Conservation (phyloP, 2,888 invertebrate genomes). For the Drosophila merina region DNA sequence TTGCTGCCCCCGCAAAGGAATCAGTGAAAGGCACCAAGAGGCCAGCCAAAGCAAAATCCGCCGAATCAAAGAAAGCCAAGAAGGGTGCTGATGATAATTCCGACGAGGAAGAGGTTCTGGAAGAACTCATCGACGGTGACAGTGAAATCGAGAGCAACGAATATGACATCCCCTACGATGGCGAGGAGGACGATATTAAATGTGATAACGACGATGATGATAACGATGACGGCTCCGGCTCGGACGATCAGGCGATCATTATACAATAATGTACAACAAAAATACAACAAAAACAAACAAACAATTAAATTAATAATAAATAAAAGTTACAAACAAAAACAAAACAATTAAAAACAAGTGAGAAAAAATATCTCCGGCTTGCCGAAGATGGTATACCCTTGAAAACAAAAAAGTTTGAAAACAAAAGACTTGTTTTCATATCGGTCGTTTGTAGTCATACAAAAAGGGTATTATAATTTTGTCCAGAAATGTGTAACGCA, state of each 20-base stretch:
- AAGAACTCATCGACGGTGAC: constrained; percentile 81
- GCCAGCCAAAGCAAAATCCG: constrained; percentile 87
- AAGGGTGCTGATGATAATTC: constrained; percentile 82
- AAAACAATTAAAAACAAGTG: constrained; percentile 67
- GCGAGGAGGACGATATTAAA: constrained; percentile 82
- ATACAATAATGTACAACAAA: constrained; percentile 84
- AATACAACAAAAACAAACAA: constrained; percentile 75
- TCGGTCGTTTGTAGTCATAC: no score
- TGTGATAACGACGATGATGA: constrained; percentile 83
- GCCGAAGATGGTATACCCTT: no score
- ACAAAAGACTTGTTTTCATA: no score
- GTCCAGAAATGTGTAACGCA: no score
- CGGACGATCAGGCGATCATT: constrained; percentile 84
- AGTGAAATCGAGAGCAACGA: no score
- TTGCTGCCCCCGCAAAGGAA: constrained; percentile 88
- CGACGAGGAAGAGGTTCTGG: constrained; percentile 81
- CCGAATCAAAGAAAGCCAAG: constrained; percentile 84
- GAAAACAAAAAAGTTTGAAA: no score
- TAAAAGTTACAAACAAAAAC: constrained; percentile 78
- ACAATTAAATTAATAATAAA: constrained; percentile 78
- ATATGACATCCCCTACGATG: no score
- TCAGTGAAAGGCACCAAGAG: constrained; percentile 90
- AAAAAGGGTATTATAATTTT: no score
- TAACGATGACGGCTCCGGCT: constrained; percentile 83
- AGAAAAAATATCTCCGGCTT: no score